Evolutionary conservation across 2,888 invertebrate genomes (phyloP).

Genomic region (Pyrgus malvae): DNA sequence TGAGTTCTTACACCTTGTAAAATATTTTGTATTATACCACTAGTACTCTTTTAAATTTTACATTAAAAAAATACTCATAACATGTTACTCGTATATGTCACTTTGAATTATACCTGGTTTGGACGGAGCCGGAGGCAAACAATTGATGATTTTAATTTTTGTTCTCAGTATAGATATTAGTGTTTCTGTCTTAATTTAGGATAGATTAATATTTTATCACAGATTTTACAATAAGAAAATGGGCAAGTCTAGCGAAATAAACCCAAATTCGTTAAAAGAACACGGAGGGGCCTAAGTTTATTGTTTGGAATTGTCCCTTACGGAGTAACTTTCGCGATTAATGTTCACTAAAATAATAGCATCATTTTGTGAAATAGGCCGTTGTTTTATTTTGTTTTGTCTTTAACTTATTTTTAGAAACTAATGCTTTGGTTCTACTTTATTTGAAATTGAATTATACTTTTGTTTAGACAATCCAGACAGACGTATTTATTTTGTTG

Average conservation of each 20-base stretch:
- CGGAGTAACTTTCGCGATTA: slow-evolving; percentile 1
- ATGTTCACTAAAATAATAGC: slow-evolving; percentile 11
- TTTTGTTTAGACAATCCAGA: too few relatives aligned
- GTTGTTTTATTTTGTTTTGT: slow-evolving; percentile 4
- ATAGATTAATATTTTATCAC: too few relatives aligned
- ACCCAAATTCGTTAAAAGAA: slow-evolving; percentile 10
- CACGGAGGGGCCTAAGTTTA: slow-evolving; percentile 1
- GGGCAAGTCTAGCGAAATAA: background rate
- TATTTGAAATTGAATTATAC: slow-evolving; percentile 3
- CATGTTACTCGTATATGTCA: too few relatives aligned
- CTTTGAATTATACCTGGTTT: too few relatives aligned
- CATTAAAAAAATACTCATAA: too few relatives aligned
- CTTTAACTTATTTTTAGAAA: background rate
- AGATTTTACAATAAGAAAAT: background rate
- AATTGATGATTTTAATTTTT: too few relatives aligned
- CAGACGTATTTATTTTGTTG: too few relatives aligned
- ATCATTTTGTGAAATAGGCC: slow-evolving; percentile 7
- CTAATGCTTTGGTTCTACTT: background rate
- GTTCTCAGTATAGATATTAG: too few relatives aligned
- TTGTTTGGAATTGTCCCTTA: slow-evolving; percentile 15
- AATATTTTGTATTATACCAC: too few relatives aligned
- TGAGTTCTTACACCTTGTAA: too few relatives aligned
- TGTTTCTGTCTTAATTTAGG: background rate
- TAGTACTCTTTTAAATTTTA: too few relatives aligned
- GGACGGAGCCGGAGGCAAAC: too few relatives aligned